Evolutionary conservation across 2,888 invertebrate genomes (phyloP).

Genomic region (Gibbula magus): DNA sequence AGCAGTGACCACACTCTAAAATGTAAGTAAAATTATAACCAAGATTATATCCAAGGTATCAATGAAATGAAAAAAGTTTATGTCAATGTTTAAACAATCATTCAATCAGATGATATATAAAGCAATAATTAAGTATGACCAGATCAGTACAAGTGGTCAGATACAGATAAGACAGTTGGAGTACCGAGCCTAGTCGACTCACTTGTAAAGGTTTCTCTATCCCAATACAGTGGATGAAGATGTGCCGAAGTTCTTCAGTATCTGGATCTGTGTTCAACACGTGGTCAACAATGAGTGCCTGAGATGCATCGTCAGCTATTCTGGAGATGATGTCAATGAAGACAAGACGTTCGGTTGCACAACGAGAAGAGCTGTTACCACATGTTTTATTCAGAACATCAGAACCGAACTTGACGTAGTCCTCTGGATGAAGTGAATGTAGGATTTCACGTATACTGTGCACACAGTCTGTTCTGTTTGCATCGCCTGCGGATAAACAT

Average conservation of each 20-base stretch:
- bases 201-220: constrained; percentile 35
- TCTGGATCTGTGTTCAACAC: constrained; percentile 35
- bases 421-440: constrained; percentile 37
- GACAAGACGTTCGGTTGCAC: constrained; percentile 45
- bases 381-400: constrained; percentile 40
- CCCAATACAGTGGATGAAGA: constrained; percentile 39
- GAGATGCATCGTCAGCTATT: constrained; percentile 45
- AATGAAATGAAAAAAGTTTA: no score
- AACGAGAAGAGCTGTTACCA: constrained; percentile 36
- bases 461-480: constrained; percentile 51
- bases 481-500: constrained; percentile 36
- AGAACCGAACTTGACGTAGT: constrained; percentile 39
- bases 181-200: background rate
- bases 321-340: constrained; percentile 51
- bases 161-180: background rate
- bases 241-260: constrained; percentile 35
- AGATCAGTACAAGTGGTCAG: background rate
- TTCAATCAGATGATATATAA: no score
- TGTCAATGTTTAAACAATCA: no score
- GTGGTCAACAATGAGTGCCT: constrained; percentile 43
- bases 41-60: background rate
- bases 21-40: no score
- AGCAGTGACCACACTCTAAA: constrained; percentile 29
- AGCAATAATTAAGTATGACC: no score
- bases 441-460: constrained; percentile 41